These are phyloP conservation scores for Galerucella pusilla DNA, from an alignment of 2,888 invertebrate species.

Conservation along the genomic window DNA sequence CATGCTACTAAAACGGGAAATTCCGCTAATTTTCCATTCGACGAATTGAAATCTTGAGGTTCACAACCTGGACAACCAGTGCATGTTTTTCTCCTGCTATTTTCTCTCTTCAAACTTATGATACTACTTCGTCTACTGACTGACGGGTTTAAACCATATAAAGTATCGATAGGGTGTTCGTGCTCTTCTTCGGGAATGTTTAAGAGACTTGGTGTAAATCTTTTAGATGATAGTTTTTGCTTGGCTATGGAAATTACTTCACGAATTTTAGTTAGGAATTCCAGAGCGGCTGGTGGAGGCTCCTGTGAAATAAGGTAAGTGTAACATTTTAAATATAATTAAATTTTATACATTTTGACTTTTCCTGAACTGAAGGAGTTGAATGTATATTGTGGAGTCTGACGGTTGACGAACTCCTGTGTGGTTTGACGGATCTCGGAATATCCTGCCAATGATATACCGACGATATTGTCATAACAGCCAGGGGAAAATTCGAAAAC, in stretches of 20 bases:
- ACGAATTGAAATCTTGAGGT: slow-evolving; percentile 58
- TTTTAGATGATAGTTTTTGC: slow-evolving; percentile 85
- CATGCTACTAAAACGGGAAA: slow-evolving; percentile 64
- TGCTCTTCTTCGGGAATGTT: slow-evolving; percentile 86
- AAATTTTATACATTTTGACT: no score
- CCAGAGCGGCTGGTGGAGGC: slow-evolving; percentile 90
- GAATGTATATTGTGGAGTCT: no score
- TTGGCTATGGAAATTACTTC: slow-evolving; percentile 92
- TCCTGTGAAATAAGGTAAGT: slow-evolving; percentile 69
- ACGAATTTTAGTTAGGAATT: slow-evolving; percentile 88
- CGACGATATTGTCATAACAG: no score
- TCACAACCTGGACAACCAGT: slow-evolving; percentile 78
- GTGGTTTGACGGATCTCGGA: no score
- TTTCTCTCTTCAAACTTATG: slow-evolving; percentile 72
- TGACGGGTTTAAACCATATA: slow-evolving; percentile 63
- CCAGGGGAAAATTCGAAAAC: no score
- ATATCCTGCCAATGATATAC: no score
- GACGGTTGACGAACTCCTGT: no score
- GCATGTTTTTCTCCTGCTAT: slow-evolving; percentile 71
- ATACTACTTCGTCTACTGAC: slow-evolving; percentile 69
- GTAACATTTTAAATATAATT: no score
- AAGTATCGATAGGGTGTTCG: slow-evolving; percentile 66
- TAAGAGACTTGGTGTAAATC: slow-evolving; percentile 81
- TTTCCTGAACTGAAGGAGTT: no score
- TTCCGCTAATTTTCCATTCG: slow-evolving; percentile 64